Evolutionary conservation across 1,140 invertebrate genomes (phyloP).

Genomic region (Euura saliciscinereae): DNA sequence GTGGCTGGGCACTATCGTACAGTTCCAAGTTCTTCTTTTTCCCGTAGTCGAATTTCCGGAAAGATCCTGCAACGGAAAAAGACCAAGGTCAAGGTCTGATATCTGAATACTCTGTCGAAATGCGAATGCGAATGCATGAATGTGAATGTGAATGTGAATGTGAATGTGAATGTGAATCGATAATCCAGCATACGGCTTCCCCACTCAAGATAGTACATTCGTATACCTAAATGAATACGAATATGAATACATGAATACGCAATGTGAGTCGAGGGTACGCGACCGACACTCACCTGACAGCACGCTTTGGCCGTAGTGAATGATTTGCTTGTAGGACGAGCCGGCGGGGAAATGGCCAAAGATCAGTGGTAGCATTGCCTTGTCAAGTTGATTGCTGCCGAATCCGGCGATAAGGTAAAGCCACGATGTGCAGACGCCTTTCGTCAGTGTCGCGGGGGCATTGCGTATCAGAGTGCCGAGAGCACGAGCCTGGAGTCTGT

Average conservation of each 20-base stretch:
- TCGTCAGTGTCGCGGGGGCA: conserved; percentile 46
- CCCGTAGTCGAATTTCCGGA: conserved; percentile 64
- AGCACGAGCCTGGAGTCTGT: conserved; percentile 47
- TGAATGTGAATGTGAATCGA: conserved; percentile 19
- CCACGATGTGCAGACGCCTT: conserved; percentile 49
- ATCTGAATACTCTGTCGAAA: too few species aligned
- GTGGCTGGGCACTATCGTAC: conserved; percentile 58
- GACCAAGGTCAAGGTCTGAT: too few species aligned
- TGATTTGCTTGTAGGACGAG: conserved; percentile 71
- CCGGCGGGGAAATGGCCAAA: conserved; percentile 75
- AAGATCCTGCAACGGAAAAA: conserved; percentile 44
- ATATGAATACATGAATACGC: not conserved
- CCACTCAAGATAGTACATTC: conserved; percentile 46
- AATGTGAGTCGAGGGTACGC: not conserved
- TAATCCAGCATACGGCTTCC: conserved; percentile 56
- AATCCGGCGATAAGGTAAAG: conserved; percentile 53
- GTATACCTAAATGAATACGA: not conserved
- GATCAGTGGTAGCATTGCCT: conserved; percentile 64
- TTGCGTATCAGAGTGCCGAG: conserved; percentile 48
- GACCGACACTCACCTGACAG: conserved; percentile 39
- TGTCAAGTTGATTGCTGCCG: conserved; percentile 55
- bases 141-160: too few species aligned
- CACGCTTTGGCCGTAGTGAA: conserved; percentile 66
- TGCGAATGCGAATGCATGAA: too few species aligned
- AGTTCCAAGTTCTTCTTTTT: conserved; percentile 52